Percentiles rank a stretch among this genome's conserved stretches.
These are phyloP conservation scores for Poicephalus meyeri DNA, from an alignment of 2,113 vertebrate species.

Conservation along the genomic window DNA sequence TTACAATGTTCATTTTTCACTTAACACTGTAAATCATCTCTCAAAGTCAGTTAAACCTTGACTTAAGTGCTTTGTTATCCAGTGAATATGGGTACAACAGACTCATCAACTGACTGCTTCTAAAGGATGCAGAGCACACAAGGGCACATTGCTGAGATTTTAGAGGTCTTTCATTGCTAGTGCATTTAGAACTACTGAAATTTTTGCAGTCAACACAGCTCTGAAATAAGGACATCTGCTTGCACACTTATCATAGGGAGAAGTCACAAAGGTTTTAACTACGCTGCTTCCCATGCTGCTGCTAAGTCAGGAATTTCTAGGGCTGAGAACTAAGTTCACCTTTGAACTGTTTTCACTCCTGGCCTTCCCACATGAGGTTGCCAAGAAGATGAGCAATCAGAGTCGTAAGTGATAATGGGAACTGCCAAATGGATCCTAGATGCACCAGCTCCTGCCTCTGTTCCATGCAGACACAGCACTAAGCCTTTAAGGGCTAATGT, in stretches of 20 bases:
- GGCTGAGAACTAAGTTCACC: not conserved
- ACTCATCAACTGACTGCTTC: not conserved
- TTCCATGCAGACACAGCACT: not conserved
- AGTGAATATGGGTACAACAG: not conserved
- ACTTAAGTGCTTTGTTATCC: too few relatives aligned
- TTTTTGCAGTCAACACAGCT: not conserved
- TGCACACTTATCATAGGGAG: not conserved
- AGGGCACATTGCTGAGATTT: not conserved
- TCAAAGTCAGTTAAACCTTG: too few relatives aligned
- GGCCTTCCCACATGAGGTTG: not conserved
- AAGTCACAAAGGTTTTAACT: not conserved
- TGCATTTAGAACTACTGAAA: not conserved
- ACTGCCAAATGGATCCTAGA: not conserved
- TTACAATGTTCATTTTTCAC: too few relatives aligned
- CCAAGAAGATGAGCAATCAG: constrained; percentile 5
- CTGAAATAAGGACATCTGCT: not conserved
- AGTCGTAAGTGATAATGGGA: not conserved
- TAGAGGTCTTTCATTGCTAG: not conserved
- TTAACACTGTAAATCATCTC: too few relatives aligned
- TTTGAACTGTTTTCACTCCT: not conserved
- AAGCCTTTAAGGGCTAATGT: not conserved
- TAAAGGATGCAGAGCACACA: not conserved
- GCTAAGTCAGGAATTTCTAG: not conserved
- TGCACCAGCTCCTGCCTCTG: not conserved
- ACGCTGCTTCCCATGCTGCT: not conserved